These are phyloP conservation scores for Pseudorasbora parva DNA, from an alignment of 2,113 vertebrate genomes.

Conservation along the genomic window DNA sequence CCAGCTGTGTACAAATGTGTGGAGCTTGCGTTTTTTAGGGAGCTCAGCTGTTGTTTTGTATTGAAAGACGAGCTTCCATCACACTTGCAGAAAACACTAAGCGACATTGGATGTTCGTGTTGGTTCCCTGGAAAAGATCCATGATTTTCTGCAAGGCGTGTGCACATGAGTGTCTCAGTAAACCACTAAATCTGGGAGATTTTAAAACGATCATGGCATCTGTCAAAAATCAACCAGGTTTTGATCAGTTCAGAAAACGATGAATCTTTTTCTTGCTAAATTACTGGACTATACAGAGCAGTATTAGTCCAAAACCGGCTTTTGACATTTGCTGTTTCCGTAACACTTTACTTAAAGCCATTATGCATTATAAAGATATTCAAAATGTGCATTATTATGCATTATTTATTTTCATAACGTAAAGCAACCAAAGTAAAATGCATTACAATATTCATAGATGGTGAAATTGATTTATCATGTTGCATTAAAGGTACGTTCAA, in stretches of 20 bases:
- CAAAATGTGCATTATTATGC: no score
- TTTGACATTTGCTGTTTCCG: background rate
- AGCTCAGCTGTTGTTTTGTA: slow-evolving; percentile 42
- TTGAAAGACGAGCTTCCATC: slow-evolving; percentile 47
- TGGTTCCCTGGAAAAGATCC: slow-evolving; percentile 21
- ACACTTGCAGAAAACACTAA: slow-evolving; percentile 18
- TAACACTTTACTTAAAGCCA: no score
- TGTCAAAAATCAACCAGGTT: background rate
- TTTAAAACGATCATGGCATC: background rate
- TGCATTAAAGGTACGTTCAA: no score
- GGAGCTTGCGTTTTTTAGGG: slow-evolving; percentile 39
- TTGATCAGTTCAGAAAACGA: background rate
- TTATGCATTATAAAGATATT: no score
- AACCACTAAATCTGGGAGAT: background rate
- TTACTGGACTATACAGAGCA: background rate
- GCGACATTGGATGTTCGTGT: slow-evolving; percentile 1
- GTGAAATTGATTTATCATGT: no score
- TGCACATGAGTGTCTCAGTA: background rate
- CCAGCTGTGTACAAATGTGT: slow-evolving; percentile 62
- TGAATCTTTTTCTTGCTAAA: background rate
- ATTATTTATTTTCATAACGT: no score
- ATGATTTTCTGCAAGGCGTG: background rate
- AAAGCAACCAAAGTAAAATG: no score
- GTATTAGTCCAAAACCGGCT: background rate
- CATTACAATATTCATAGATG: no score